Evolutionary conservation across 2,888 invertebrate species (phyloP).

Genomic region (Cryptophagus acutangulus): DNA sequence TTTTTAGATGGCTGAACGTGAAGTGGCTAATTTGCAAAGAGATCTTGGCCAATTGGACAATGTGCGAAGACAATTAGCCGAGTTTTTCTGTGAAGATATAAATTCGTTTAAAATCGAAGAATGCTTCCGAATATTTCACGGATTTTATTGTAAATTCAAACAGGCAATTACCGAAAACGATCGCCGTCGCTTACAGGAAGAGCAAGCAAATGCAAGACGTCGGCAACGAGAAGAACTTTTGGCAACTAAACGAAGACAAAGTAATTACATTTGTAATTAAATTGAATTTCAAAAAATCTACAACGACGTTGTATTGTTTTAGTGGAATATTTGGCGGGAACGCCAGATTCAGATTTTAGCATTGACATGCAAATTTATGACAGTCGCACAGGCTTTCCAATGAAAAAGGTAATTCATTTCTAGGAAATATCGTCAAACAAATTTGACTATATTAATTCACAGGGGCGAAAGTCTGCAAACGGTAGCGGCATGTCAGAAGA

Average conservation of each 20-base stretch:
- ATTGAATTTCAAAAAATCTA: not conserved
- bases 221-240: slow-evolving; percentile 70
- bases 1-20: slow-evolving; percentile 68
- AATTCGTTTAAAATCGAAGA: slow-evolving; percentile 89
- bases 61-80: slow-evolving; percentile 73
- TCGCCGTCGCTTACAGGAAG: slow-evolving; percentile 74
- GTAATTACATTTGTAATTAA: slow-evolving; percentile 44
- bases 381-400: slow-evolving; percentile 61
- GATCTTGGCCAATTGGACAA: slow-evolving; percentile 79
- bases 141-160: slow-evolving; percentile 82
- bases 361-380: slow-evolving; percentile 77
- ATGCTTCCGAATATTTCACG: slow-evolving; percentile 84
- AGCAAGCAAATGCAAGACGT: slow-evolving; percentile 74
- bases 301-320: slow-evolving; percentile 21
- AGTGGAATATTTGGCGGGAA: slow-evolving; percentile 65
- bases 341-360: slow-evolving; percentile 67
- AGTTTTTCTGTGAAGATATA: slow-evolving; percentile 93
- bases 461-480: slow-evolving; percentile 43
- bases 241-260: slow-evolving; percentile 57
- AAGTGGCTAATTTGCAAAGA: slow-evolving; percentile 69
- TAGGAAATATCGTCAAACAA: slow-evolving; percentile 6
- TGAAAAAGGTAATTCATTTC: slow-evolving; percentile 45
- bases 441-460: slow-evolving; percentile 7
- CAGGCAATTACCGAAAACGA: slow-evolving; percentile 83
- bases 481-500: slow-evolving; percentile 58